Evolutionary conservation across 2,888 invertebrate species (phyloP).

Genomic region (Megaustenia siamemsis): DNA sequence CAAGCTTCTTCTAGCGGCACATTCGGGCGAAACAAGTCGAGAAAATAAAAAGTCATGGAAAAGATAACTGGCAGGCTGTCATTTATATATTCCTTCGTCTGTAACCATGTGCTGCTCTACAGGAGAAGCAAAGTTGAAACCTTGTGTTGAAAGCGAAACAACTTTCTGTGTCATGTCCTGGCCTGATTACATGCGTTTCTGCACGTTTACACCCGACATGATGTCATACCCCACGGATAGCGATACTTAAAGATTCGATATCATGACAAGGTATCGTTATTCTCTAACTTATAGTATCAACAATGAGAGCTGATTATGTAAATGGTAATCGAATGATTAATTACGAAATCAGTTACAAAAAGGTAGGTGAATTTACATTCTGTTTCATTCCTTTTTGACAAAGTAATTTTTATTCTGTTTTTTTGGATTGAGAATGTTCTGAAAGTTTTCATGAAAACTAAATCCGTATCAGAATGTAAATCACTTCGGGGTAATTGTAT

Average conservation of each 20-base stretch:
- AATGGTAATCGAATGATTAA: too few species aligned
- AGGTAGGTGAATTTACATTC: too few species aligned
- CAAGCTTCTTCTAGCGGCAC: background rate
- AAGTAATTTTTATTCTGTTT: too few species aligned
- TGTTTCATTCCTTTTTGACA: too few species aligned
- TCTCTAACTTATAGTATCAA: too few species aligned
- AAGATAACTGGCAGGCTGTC: background rate
- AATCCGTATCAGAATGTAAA: too few species aligned
- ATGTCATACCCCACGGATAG: conserved; percentile 4
- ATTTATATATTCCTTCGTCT: background rate
- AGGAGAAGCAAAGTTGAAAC: background rate
- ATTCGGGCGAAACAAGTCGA: background rate
- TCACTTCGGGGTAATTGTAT: too few species aligned
- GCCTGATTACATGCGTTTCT: conserved; percentile 33
- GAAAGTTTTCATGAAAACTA: too few species aligned
- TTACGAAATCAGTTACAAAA: too few species aligned
- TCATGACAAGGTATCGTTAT: background rate
- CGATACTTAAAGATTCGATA: conserved; percentile 3
- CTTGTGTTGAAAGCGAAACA: background rate
- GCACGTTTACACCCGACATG: conserved; percentile 40
- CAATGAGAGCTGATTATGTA: too few species aligned
- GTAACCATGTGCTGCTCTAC: conserved; percentile 22
- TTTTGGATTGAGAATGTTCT: too few species aligned
- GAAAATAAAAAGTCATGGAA: background rate
- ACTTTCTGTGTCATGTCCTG: conserved; percentile 36